A percentile compares a stretch with the other conserved stretches of the same genome.
Conservation (phyloP, 2,888 invertebrate species). For the Drosophila tripunctata region DNA sequence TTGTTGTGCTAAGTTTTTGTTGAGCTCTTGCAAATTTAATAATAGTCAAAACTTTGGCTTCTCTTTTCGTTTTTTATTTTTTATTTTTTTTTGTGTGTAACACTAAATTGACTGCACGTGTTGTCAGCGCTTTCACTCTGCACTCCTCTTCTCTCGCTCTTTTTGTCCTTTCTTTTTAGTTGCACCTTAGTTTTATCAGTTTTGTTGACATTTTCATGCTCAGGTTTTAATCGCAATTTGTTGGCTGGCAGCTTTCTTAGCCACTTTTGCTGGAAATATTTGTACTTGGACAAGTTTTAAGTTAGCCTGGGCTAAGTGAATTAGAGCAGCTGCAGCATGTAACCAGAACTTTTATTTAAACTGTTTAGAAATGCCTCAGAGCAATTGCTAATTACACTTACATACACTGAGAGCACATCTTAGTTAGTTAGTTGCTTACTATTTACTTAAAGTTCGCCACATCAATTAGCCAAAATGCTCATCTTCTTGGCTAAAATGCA, state of each 20-base stretch:
- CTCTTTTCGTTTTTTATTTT: no score
- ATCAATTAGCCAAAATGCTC: constrained; percentile 50
- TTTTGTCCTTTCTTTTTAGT: not conserved
- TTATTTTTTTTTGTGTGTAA: no score
- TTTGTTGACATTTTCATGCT: constrained; percentile 62
- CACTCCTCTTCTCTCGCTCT: not conserved
- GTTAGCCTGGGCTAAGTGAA: constrained; percentile 52
- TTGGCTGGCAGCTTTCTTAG: constrained; percentile 48
- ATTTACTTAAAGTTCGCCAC: constrained; percentile 47
- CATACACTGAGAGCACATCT: not conserved
- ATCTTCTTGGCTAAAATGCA: not conserved
- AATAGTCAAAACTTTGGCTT: constrained; percentile 60
- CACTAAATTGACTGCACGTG: constrained; percentile 56
- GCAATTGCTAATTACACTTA: constrained; percentile 29
- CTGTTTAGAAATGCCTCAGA: constrained; percentile 54
- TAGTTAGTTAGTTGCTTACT: constrained; percentile 15
- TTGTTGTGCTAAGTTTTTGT: constrained; percentile 34
- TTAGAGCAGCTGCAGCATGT: constrained; percentile 54
- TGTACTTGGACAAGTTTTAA: constrained; percentile 55
- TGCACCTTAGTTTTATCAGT: constrained; percentile 27
- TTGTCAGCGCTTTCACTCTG: constrained; percentile 1
- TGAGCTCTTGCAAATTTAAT: constrained; percentile 60
- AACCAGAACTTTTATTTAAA: constrained; percentile 61
- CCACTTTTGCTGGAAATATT: constrained; percentile 36
- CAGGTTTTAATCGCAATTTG: constrained; percentile 50